A percentile compares a stretch with the other conserved stretches of the same genome.
phyloP scores from a whole-genome alignment of 2,888 invertebrate genomes.

The Chrysolina oricalcia region DNA sequence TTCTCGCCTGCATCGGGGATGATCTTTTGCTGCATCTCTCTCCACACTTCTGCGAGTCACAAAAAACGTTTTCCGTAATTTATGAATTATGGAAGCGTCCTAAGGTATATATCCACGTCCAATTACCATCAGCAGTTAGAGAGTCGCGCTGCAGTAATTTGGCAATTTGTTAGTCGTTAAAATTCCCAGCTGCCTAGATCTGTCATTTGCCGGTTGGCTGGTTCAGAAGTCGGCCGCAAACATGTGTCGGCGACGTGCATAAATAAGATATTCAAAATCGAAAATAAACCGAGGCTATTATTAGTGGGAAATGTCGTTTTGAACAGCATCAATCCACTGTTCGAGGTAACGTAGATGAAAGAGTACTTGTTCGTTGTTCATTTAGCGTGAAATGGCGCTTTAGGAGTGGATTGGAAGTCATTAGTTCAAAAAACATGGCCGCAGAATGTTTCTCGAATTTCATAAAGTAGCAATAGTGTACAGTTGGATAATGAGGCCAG shows the following conservation, averaged over 20 bases:
- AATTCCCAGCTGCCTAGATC: conserved; percentile 73
- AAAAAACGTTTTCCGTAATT: conserved; percentile 42
- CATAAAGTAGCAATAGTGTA: too few relatives aligned
- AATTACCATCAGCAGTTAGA: conserved; percentile 71
- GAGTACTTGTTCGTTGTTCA: background rate
- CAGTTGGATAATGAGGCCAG: too few relatives aligned
- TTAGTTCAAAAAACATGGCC: background rate
- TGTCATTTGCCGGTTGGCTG: conserved; percentile 72
- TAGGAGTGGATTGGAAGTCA: background rate
- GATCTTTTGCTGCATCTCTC: background rate
- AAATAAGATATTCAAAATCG: conserved; percentile 55
- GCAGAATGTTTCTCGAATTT: too few relatives aligned
- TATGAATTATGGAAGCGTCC: conserved; percentile 50
- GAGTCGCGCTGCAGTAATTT: conserved; percentile 71
- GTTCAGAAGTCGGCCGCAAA: conserved; percentile 72
- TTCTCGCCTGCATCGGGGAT: background rate
- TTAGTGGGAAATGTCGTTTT: conserved; percentile 30
- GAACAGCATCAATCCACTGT: conserved; percentile 13
- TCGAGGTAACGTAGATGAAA: background rate
- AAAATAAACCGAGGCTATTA: conserved; percentile 52
- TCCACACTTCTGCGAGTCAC: conserved; percentile 11
- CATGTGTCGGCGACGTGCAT: conserved; percentile 65
- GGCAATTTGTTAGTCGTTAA: conserved; percentile 74
- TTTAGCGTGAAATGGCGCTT: conserved; percentile 14
- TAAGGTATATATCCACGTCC: conserved; percentile 71